Base-by-base conservation (phyloP, 2,113 vertebrate genomes). In the Dicerorhinus sumatrensis region DNA sequence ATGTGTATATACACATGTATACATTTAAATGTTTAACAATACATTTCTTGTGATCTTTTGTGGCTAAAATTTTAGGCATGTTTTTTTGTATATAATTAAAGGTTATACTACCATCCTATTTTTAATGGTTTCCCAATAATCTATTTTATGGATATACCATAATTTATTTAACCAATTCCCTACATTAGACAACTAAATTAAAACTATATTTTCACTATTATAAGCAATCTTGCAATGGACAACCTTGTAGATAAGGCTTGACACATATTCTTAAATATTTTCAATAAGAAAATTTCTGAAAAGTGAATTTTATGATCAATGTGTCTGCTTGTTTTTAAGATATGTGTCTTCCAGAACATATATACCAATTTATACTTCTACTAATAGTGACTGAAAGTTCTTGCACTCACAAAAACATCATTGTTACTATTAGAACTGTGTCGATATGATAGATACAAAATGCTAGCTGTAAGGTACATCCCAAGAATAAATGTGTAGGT, bases 251-350 rank as follows among this genome's bases (percentile, higher is more conserved):
- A 82, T 96, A 83, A 96, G 39, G 0, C 27, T 85, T 91, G 29
- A n/a, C 3, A 29, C 6, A 65, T 75, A 76, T 82, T 89, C 54
- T 80, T 60, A 58, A 67, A n/a, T 90, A 82, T 54, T 96, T 93
- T 89, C 83, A 73, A 60, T 33, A 92, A 46, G 10, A 81, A 97
- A 95, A 86, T 42, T 96, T 84, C 8, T 62, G 60, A 91, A 89
- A 83, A 92, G 31, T 85, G 21, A 31, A 65, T 36, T 33, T 79
- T 48, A 83, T 94, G 10, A 89, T 33, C 8, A 73, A 23, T 77
- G 65, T 14, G 11, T 63, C 82, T 75, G 3, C 6, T 75, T 92
- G 11, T 80, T 94, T 87, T 81, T 65, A 89, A 90, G 36, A 36
- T 62, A 48, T 63, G 5, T 89, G 21, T 8, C 39, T 93, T 73